A percentile compares a stretch with the other conserved stretches of the same genome.
Conservation (phyloP, 2,888 invertebrate species). For the Desoria tigrina region DNA sequence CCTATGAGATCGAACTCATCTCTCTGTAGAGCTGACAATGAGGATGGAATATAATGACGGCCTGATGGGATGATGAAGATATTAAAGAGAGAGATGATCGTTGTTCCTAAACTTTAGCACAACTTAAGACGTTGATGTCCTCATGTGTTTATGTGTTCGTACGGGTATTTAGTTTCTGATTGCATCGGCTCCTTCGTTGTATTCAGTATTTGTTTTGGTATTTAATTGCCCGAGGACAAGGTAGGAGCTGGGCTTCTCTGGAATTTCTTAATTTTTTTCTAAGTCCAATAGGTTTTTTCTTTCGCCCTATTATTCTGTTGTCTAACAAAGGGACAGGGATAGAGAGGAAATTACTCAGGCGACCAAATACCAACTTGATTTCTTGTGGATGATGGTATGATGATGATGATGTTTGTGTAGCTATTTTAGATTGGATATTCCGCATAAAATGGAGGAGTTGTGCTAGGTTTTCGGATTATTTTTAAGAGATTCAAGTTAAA, state of each 20-base stretch:
- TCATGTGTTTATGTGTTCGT: too few species aligned
- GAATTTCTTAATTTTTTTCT: slow-evolving; percentile 8
- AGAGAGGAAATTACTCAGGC: slow-evolving; percentile 1
- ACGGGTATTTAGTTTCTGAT: slow-evolving; percentile 22
- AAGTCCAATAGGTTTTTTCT: neutral
- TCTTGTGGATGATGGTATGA: neutral
- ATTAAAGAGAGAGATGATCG: too few species aligned
- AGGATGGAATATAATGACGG: too few species aligned
- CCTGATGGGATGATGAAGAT: too few species aligned
- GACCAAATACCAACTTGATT: slow-evolving; percentile 2
- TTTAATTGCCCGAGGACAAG: slow-evolving; percentile 32
- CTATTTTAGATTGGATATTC: slow-evolving; percentile 10
- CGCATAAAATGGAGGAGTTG: neutral
- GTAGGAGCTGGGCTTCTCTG: slow-evolving; percentile 2
- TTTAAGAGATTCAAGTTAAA: too few species aligned
- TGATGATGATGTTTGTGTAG: neutral
- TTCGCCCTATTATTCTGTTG: too few species aligned
- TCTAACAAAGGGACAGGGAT: neutral
- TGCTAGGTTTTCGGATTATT: too few species aligned
- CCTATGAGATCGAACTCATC: too few species aligned
- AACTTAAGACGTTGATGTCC: too few species aligned
- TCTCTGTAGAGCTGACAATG: too few species aligned
- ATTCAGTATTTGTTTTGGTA: slow-evolving; percentile 34
- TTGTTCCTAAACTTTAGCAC: too few species aligned
- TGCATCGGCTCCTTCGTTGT: slow-evolving; percentile 23